A percentile compares a stretch with the other conserved stretches of the same genome.
Conservation (phyloP, 2,888 invertebrate genomes). For the Tetheella fluctuosa region DNA sequence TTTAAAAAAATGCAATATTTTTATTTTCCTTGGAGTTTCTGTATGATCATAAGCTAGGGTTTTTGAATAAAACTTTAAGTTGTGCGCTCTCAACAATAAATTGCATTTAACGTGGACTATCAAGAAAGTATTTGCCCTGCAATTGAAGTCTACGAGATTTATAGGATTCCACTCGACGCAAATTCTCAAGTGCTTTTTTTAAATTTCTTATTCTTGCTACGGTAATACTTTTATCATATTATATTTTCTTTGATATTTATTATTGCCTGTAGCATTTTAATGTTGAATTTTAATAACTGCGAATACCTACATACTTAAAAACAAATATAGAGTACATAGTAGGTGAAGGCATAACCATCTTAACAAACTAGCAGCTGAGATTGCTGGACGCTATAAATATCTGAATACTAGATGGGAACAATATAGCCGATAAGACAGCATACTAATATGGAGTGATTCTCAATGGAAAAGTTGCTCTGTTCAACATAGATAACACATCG, state of each 20-base stretch:
- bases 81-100: slow-evolving; percentile 47
- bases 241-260: background rate
- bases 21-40: slow-evolving; percentile 25
- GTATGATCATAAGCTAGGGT: slow-evolving; percentile 22
- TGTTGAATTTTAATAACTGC: too few relatives aligned
- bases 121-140: slow-evolving; percentile 61
- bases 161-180: slow-evolving; percentile 54
- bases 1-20: slow-evolving; percentile 1
- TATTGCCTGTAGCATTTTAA: background rate
- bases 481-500: too few relatives aligned
- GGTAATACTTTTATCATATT: slow-evolving; percentile 20
- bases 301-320: too few relatives aligned
- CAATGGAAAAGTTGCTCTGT: too few relatives aligned
- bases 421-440: too few relatives aligned
- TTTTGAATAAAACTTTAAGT: slow-evolving; percentile 34
- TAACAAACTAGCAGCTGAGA: too few relatives aligned
- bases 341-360: too few relatives aligned
- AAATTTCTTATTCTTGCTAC: slow-evolving; percentile 38
- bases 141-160: slow-evolving; percentile 64
- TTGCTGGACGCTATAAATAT: too few relatives aligned
- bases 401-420: too few relatives aligned
- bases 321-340: too few relatives aligned
- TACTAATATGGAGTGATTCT: too few relatives aligned
- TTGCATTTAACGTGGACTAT: slow-evolving; percentile 58
- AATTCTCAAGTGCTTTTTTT: slow-evolving; percentile 34